Evolutionary conservation across 2,888 invertebrate genomes (phyloP), one percentile per base, ranked within the genome.

Genomic region (Dasypolia templi): DNA sequence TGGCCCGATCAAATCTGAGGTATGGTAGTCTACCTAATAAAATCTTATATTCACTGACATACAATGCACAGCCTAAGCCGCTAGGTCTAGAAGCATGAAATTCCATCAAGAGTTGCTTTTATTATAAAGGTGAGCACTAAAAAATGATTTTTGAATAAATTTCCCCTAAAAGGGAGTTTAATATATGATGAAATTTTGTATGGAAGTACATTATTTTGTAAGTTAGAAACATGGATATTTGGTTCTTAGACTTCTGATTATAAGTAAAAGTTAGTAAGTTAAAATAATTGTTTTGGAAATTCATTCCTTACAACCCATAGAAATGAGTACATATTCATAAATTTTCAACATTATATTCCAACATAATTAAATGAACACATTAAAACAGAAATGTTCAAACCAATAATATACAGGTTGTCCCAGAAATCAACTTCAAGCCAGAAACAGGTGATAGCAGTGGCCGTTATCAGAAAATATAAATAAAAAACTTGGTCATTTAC

Each of bases 1-100:
- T 32, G 71, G 83, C 58, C 72, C 89, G 56, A 92, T 95, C n/a
- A 95, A 95, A 83, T 91, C 93, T 53, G 95, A 95, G 93, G 94
- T 94, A 86, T 69, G 42, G 19, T 44, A 39, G 42, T 42, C n/a
- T 35, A 35, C n/a, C n/a, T 32, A 55, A n/a, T n/a, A 35, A 55
- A 12, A 55, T 56, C n/a, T 19, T 11, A 35, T 19, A 55, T 56
- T 55, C 17, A 64, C 3, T n/a, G 32, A 55, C n/a, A n/a, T 0
- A 19, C 0, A 64, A 46, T 5, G 9, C 29, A 32, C 64, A 64
- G n/a, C 32, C 6, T 53, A 11, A 64, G n/a, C 53, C 6, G 11
- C 14, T n/a, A 22, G 26, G 42, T 62, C 26, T 55, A 64, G 12
- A 32, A 55, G 11, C 17, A 32, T 55, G 17, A 53, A 32, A 64